Conservation (phyloP, 2,797 vertebrate genomes). For the Mycteria americana region DNA sequence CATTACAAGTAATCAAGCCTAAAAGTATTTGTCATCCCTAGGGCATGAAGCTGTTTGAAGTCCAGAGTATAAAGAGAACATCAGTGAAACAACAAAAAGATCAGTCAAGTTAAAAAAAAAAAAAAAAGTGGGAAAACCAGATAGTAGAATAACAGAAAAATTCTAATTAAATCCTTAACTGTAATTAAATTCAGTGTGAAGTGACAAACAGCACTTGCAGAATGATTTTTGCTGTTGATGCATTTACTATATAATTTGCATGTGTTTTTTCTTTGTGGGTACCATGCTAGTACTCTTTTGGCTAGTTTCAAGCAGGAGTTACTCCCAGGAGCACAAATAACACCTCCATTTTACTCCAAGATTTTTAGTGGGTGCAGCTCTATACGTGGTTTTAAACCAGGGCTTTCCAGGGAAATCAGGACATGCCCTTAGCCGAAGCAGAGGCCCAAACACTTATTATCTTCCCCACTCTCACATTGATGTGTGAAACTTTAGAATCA, state of each 20-base stretch:
- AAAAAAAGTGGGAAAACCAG: not conserved
- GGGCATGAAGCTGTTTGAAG: conserved; percentile 34
- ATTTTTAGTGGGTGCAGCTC: not conserved
- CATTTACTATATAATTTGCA: not conserved
- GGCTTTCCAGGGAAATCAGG: not conserved
- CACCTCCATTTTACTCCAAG: not conserved
- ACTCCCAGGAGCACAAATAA: not conserved
- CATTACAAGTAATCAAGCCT: conserved; percentile 39
- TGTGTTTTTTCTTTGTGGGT: accelerated
- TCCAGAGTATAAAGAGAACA: conserved; percentile 48
- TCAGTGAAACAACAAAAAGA: conserved; percentile 2
- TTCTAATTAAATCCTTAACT: conserved; percentile 10
- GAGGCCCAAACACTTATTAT: not conserved
- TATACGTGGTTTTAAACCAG: not conserved
- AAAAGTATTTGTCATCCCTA: conserved; percentile 42
- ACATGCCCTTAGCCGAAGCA: not conserved
- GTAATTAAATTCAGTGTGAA: conserved; percentile 38
- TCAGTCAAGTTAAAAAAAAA: conserved; percentile 5
- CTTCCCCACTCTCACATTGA: not conserved
- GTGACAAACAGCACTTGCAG: not conserved
- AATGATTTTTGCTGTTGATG: not conserved
- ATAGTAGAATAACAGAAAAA: conserved; percentile 13
- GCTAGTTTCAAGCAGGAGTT: not conserved
- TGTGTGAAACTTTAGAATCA: not conserved
- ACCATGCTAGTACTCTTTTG: not conserved